Conservation (phyloP, 2,797 vertebrate species). For the Alectoris magna region DNA sequence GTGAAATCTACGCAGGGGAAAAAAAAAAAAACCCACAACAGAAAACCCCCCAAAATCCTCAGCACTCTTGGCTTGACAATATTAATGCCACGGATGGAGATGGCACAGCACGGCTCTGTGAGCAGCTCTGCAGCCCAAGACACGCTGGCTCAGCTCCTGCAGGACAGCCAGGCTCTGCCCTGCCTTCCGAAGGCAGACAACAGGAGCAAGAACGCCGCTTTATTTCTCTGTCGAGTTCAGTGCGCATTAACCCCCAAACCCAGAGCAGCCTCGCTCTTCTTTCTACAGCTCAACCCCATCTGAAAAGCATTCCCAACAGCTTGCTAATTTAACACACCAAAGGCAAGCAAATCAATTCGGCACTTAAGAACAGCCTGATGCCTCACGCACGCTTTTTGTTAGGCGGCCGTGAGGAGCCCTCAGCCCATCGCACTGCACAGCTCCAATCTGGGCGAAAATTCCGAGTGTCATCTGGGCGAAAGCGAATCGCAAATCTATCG, state of each 20-base stretch:
- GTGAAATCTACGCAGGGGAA: no score
- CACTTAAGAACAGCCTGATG: neutral
- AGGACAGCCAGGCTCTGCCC: neutral
- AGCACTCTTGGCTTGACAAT: neutral
- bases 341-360: neutral
- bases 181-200: neutral
- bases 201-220: neutral
- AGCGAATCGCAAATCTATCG: constrained; percentile 1
- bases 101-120: neutral
- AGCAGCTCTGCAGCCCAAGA: neutral
- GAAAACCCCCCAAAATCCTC: rapidly evolving
- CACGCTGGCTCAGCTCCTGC: neutral
- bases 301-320: neutral
- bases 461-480: constrained; percentile 48
- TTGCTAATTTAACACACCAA: neutral
- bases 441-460: constrained; percentile 25
- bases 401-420: neutral
- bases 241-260: neutral
- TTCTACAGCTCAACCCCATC: neutral
- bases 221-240: neutral
- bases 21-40: neutral
- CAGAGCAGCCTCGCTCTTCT: neutral
- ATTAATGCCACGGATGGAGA: neutral
- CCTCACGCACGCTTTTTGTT: neutral
- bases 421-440: neutral